These are phyloP conservation scores for Varecia variegata DNA, from an alignment of 2,797 vertebrate genomes.

Conservation along the genomic window DNA sequence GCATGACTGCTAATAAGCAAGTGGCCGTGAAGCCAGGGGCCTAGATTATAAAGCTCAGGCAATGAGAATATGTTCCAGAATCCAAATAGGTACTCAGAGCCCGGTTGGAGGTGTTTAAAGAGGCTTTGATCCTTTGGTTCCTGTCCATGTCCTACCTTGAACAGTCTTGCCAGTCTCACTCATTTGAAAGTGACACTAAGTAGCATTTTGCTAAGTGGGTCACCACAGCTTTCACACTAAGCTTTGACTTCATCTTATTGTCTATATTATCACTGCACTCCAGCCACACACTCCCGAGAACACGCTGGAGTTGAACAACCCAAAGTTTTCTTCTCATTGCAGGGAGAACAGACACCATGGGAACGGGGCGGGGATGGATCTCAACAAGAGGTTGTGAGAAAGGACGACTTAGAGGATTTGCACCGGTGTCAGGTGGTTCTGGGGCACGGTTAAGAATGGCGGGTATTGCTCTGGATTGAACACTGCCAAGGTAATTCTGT, in stretches of 20 bases:
- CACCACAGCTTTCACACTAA: not conserved
- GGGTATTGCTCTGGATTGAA: not conserved
- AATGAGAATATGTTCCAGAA: constrained; percentile 24
- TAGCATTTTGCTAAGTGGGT: not conserved
- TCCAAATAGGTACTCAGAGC: not conserved
- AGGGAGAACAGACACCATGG: not conserved
- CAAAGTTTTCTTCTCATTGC: not conserved
- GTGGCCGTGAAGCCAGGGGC: not conserved
- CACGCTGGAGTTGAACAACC: not conserved
- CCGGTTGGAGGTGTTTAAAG: constrained; percentile 20
- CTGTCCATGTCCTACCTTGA: not conserved
- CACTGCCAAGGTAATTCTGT: not conserved
- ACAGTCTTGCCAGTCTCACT: not conserved
- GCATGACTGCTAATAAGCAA: not conserved
- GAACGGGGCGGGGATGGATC: not conserved
- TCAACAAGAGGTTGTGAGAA: not conserved
- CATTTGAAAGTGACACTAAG: not conserved
- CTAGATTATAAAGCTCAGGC: constrained; percentile 6
- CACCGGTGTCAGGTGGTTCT: not conserved
- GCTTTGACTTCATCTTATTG: constrained; percentile 2
- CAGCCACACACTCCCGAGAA: not conserved
- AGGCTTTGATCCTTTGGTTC: not conserved
- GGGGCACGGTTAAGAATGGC: not conserved
- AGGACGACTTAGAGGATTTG: not conserved
- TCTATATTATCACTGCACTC: not conserved